A percentile compares a stretch with the other conserved stretches of the same genome.
Conservation (phyloP, 2,888 invertebrate genomes). For the Zeuzera pyrina region DNA sequence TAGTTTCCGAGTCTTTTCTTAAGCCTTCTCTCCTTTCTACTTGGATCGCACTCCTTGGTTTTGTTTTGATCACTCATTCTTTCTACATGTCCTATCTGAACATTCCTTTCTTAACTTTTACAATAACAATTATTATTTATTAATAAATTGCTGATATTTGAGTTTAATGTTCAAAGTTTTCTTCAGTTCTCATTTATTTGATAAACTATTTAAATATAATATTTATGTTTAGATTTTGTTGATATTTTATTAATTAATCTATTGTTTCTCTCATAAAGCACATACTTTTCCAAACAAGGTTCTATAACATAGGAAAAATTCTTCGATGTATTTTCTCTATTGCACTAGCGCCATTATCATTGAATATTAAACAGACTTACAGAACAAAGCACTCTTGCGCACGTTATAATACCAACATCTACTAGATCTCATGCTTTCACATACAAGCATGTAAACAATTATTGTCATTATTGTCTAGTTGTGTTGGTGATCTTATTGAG, state of each 20-base stretch:
- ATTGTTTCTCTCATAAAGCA: too few relatives aligned
- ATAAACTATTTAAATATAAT: neutral
- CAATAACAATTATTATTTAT: too few relatives aligned
- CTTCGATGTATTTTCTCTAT: conserved; percentile 9
- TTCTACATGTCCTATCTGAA: too few relatives aligned
- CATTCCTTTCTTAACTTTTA: too few relatives aligned
- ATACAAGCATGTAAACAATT: conserved; percentile 26
- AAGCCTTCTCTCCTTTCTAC: too few relatives aligned
- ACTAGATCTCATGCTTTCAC: conserved; percentile 36
- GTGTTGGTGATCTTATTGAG: conserved; percentile 14
- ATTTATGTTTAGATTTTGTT: neutral
- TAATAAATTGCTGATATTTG: too few relatives aligned
- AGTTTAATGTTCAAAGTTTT: too few relatives aligned
- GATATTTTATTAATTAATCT: neutral
- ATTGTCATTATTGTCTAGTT: conserved; percentile 17
- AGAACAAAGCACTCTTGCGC: conserved; percentile 25
- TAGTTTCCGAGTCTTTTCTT: too few relatives aligned
- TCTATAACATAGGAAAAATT: neutral
- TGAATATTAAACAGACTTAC: conserved; percentile 27
- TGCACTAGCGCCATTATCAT: conserved; percentile 27
- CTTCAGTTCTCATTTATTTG: too few relatives aligned
- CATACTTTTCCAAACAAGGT: neutral
- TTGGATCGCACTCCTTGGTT: too few relatives aligned
- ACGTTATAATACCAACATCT: conserved; percentile 29
- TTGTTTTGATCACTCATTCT: too few relatives aligned